phyloP scores from a whole-genome alignment of 2,797 vertebrate species.

The Moxostoma hubbsi region DNA sequence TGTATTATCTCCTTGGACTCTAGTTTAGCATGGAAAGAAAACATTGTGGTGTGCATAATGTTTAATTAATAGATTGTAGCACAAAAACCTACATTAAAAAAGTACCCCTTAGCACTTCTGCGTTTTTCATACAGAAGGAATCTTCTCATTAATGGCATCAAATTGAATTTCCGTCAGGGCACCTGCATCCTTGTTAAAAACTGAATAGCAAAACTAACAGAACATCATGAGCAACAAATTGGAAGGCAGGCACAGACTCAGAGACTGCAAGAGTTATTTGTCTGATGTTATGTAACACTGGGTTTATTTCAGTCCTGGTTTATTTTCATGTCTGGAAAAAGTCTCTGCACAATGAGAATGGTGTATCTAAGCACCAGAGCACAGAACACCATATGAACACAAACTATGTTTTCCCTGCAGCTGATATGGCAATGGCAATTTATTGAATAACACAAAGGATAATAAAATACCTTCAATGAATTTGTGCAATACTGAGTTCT shows the following conservation, averaged over 20 bases:
- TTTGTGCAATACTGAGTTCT: background rate
- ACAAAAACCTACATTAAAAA: conserved; percentile 43
- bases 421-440: conserved; percentile 30
- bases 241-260: conserved; percentile 47
- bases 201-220: conserved; percentile 55
- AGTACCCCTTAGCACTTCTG: conserved; percentile 32
- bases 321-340: conserved; percentile 55
- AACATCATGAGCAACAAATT: conserved; percentile 63
- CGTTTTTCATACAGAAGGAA: conserved; percentile 36
- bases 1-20: background rate
- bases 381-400: conserved; percentile 41
- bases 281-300: conserved; percentile 60
- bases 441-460: conserved; percentile 28
- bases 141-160: conserved; percentile 54
- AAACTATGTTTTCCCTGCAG: conserved; percentile 44
- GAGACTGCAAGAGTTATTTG: conserved; percentile 57
- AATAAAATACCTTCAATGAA: conserved; percentile 22
- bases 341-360: conserved; percentile 48
- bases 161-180: conserved; percentile 58
- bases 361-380: conserved; percentile 43
- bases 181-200: conserved; percentile 58
- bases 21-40: background rate
- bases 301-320: conserved; percentile 60
- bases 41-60: conserved; percentile 11
- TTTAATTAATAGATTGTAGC: conserved; percentile 45